Evolutionary conservation across 2,797 vertebrate genomes (phyloP), one percentile per base, ranked within the genome.

Genomic region (Cuculus canorus): DNA sequence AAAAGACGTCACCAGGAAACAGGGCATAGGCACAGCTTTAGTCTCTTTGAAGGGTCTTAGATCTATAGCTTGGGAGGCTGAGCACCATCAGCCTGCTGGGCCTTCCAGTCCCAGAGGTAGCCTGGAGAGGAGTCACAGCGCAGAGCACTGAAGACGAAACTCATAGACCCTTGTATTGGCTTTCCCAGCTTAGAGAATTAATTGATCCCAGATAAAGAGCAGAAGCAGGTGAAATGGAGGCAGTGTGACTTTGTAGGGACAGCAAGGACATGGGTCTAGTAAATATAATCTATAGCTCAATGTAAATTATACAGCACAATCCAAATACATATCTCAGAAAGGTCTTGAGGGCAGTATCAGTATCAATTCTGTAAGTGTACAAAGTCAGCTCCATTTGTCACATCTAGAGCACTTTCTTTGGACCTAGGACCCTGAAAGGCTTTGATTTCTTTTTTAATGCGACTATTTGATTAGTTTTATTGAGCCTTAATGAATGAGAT

Each of bases 351-450:
- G 6, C 11, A 25, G 2, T 32, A 35, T 50, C 43, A 63, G 91
- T 77, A 50, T 43, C 17, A 17, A 2, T 43, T 64, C 3, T 39
- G 8, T 23, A 63, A 77, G 19, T 0, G 0, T 48, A 78, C 7
- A 16, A 82, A 65, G 12, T 60, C 28, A 28, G 21, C 76, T 70
- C 3, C 56, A 68, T 35, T 63, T 12, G 47, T 77, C 43, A 77
- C 45, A 73, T 39, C 5, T 43, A 68, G 35, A 88, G 11, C 8
- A 54, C 24, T 77, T 64, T 52, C 23, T 77, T 63, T 82, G 30
- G 22, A 66, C 24, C n/a, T 65, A 65, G 27, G 33, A 37, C 30
- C 30, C 66, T 77, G 11, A 90, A 86, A 60, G 47, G 7, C 15
- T 75, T 90, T 90, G 12, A 78, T 68, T 83, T 88, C 13, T 7